Evolutionary conservation across 2,797 vertebrate genomes (phyloP).

Genomic region (Hyperoplus immaculatus): DNA sequence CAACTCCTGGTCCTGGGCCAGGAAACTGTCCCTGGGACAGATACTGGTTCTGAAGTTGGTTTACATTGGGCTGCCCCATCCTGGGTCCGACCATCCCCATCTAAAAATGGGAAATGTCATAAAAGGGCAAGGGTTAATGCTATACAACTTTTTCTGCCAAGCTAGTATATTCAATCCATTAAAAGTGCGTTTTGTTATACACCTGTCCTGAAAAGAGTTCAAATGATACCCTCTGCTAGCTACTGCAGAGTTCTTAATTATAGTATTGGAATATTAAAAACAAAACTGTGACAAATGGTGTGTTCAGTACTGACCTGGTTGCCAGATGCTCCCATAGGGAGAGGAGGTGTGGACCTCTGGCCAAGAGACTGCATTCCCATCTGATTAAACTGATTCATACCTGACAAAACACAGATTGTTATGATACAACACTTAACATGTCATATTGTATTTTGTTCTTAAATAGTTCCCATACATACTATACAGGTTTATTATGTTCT

Average conservation of each 20-base stretch:
- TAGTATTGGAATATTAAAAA: neutral
- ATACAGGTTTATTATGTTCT: neutral
- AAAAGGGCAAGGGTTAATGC: neutral
- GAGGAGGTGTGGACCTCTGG: conserved; percentile 94
- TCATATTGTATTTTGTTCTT: neutral
- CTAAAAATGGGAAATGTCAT: conserved; percentile 65
- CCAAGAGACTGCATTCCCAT: conserved; percentile 91
- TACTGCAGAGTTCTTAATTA: neutral
- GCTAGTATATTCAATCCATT: neutral
- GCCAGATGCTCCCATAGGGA: conserved; percentile 90
- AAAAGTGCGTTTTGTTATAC: neutral
- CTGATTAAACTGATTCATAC: conserved; percentile 94
- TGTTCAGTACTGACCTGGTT: conserved; percentile 88
- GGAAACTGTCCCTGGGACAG: conserved; percentile 91
- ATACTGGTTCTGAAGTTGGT: conserved; percentile 93
- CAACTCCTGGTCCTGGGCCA: conserved; percentile 87
- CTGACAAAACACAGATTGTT: conserved; percentile 72
- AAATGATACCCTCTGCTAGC: neutral
- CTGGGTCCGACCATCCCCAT: conserved; percentile 91
- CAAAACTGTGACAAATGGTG: neutral
- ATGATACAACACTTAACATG: neutral
- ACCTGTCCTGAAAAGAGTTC: neutral
- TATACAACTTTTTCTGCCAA: neutral
- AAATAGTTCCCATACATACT: neutral
- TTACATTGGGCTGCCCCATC: conserved; percentile 89